Evolutionary conservation across 2,888 invertebrate genomes (phyloP), one percentile per base, ranked within the genome.

Genomic region (Antitype chi): DNA sequence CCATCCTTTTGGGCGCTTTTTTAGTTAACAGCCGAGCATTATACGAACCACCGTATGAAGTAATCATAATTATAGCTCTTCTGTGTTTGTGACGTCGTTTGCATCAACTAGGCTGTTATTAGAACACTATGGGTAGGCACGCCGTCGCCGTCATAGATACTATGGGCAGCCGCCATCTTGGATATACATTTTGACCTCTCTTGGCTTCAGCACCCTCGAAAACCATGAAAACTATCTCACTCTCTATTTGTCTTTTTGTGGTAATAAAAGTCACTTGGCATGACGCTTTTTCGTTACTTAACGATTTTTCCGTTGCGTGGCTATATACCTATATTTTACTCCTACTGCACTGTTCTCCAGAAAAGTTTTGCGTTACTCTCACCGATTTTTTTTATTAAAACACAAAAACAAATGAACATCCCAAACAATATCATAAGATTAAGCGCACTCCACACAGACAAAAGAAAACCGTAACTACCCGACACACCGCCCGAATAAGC

Each of bases 21-120:
- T 3, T 9, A 9, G 11, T 43, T 9, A 9, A 43, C 43, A 43
- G 11, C 43, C 70, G 82, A 71, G 82, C 85, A 87, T 87, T 84
- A 87, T 72, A 78, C 70, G 73, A 72, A 81, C 73, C 74, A 53
- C 79, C 66, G 85, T 81, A 86, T 82, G 74, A 76, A 81, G 82
- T 81, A 78, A 81, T 84, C 81, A 79, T 85, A 84, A 80, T 82
- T 84, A 80, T 64, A 72, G 64, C 60, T 53, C 64, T 81, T 79
- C 53, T 84, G 70, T 88, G 70, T 73, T 73, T 78, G 78, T 43
- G 70, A 78, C 62, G 64, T 67, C 67, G 57, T 77, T 47, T 71
- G 28, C 70, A 60, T 67, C 23, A 63, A 71, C 59, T 38, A 55
- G 47, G 38, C 32, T 49, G 70, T 76, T 76, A 76, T 76, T 72